Percentiles rank a stretch among this genome's conserved stretches.
Conservation (phyloP, 2,888 invertebrate genomes). For the Rotaria magnacalcarata region DNA sequence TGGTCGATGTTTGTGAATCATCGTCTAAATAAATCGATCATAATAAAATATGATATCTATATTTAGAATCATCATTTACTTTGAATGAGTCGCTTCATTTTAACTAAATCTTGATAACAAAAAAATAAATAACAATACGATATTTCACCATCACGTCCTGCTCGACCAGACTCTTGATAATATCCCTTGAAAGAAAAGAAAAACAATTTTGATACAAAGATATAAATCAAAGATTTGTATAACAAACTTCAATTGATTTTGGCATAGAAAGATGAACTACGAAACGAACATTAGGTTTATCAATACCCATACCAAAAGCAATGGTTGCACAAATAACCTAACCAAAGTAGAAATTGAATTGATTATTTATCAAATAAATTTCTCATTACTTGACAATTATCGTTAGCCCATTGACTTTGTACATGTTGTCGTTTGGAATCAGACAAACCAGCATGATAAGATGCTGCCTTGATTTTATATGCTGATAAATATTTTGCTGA, state of each 20-base stretch:
- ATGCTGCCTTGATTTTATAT: slow-evolving; percentile 54
- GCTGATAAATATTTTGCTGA: slow-evolving; percentile 46
- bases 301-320: slow-evolving; percentile 61
- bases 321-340: slow-evolving; percentile 61
- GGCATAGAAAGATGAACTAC: slow-evolving; percentile 43
- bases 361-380: neutral
- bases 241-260: slow-evolving; percentile 42
- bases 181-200: neutral
- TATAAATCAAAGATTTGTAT: too few relatives aligned
- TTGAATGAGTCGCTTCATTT: slow-evolving; percentile 38
- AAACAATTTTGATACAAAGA: too few relatives aligned
- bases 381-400: slow-evolving; percentile 48
- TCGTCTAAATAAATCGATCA: neutral
- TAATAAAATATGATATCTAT: neutral
- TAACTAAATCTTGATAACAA: slow-evolving; percentile 69
- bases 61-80: neutral
- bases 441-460: slow-evolving; percentile 78
- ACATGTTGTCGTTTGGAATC: slow-evolving; percentile 70
- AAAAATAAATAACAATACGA: slow-evolving; percentile 84
- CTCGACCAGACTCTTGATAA: slow-evolving; percentile 46
- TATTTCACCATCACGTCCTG: slow-evolving; percentile 72
- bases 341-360: neutral
- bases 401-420: slow-evolving; percentile 68
- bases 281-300: slow-evolving; percentile 57
- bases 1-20: neutral